phyloP scores from a whole-genome alignment of 2,888 invertebrate genomes.

The Leptopterna dolabrata region DNA sequence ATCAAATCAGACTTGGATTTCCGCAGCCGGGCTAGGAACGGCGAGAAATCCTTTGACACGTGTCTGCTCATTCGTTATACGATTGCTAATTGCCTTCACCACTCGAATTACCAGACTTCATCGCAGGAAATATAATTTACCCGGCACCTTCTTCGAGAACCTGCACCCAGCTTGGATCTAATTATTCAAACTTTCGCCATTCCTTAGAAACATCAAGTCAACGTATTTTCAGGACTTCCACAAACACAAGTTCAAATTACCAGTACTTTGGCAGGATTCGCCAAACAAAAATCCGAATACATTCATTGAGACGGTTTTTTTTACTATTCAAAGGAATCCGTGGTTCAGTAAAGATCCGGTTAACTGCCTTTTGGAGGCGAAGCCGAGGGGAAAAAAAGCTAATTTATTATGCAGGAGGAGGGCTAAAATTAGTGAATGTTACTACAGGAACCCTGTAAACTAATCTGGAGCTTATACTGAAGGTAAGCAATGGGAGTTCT shows the following conservation, averaged over 20 bases:
- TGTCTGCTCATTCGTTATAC: neutral
- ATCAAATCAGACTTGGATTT: neutral
- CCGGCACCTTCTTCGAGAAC: neutral
- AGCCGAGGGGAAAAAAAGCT: neutral
- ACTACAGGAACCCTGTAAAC: neutral
- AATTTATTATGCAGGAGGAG: neutral
- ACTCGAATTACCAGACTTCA: neutral
- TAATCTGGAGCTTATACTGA: slow-evolving; percentile 21
- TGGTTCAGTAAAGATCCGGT: neutral
- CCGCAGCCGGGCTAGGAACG: neutral
- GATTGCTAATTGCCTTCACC: neutral
- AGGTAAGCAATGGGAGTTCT: neutral
- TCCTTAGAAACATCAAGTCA: too few species aligned
- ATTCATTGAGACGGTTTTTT: neutral
- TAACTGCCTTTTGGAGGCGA: neutral
- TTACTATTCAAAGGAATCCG: neutral
- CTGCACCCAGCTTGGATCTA: too few species aligned
- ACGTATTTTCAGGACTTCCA: neutral
- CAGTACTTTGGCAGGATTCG: neutral
- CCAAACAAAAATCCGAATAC: neutral
- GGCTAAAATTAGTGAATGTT: slow-evolving; percentile 41
- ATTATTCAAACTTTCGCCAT: too few species aligned
- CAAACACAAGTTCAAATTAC: neutral
- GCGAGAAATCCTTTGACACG: neutral
- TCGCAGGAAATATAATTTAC: neutral